Base-by-base conservation (phyloP, 2,797 vertebrate genomes). In the Nyctalus aviator region DNA sequence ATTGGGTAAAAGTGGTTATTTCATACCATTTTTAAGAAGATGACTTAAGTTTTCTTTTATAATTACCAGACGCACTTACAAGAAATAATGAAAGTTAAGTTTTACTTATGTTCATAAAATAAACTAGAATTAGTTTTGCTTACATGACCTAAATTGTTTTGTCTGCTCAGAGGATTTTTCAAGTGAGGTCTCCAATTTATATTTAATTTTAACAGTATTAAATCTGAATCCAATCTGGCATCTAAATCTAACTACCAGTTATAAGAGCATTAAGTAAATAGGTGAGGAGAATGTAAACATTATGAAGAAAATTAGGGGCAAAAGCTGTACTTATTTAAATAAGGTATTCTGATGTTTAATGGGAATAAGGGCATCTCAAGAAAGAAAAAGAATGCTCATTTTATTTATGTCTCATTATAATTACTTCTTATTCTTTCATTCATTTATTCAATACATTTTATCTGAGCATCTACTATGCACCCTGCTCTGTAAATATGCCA, bases 211-310 rank as follows among this genome's bases (percentile, higher is more conserved):
- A 78, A 88, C 6, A 55, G 55, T 35, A 66, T 71, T 79, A 87
- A 88, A 81, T 9, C 46, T 96, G 78, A 53, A 82, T 71, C 18
- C n/a, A 71, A 27, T 12, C 62, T 81, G 25, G 37, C n/a, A 53
- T 94, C 85, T 89, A 78, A 77, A 76, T 84, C 78, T 88, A 71
- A 59, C 66, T 37, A 50, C 20, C 37, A 93, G 41, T 83, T 73
- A 75, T 50, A 37, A 30, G 48, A 76, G 66, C 59, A 81, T 18
- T 57, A 57, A 57, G 21, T 57, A 25, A 88, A 72, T 32, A 13
- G 11, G 5, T 46, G 17, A 53, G 44, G 12, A 79, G 62, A 66
- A 46, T 53, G 17, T 55, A 77, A 86, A 57, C 44, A 57, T 18
- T 71, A 57, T 50, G 15, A 64, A 93, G 53, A 15, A 76, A 76